These are phyloP conservation scores for Meloidogyne exigua DNA, from an alignment of 1,140 invertebrate genomes.

Conservation along the genomic window DNA sequence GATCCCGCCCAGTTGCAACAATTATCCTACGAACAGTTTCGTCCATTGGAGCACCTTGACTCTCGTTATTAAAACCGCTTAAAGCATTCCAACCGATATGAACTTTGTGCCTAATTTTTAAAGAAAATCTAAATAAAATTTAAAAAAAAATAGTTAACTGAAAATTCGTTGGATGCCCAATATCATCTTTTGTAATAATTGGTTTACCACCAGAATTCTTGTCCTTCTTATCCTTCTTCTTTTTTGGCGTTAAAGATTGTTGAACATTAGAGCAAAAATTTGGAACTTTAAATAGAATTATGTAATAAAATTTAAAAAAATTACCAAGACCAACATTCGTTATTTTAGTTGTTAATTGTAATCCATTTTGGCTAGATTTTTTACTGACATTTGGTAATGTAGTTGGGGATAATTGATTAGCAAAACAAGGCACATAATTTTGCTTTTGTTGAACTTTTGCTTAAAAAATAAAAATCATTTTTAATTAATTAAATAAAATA, in stretches of 20 bases:
- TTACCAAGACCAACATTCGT: slow-evolving; percentile 18
- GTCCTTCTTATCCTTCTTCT: slow-evolving; percentile 12
- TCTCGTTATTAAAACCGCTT: slow-evolving; percentile 24
- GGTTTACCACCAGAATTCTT: slow-evolving; percentile 23
- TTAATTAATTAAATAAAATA: too few relatives aligned
- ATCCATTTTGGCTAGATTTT: not conserved
- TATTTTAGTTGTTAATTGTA: slow-evolving; percentile 22
- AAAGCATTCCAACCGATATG: slow-evolving; percentile 33
- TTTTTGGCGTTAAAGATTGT: slow-evolving; percentile 26
- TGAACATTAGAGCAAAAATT: slow-evolving; percentile 25
- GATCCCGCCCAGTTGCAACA: slow-evolving; percentile 16
- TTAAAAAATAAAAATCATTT: too few relatives aligned
- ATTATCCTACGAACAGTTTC: not conserved
- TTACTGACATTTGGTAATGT: not conserved
- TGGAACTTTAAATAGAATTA: slow-evolving; percentile 3
- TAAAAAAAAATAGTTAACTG: slow-evolving; percentile 3
- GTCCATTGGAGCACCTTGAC: slow-evolving; percentile 27
- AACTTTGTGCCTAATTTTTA: slow-evolving; percentile 13
- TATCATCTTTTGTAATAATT: slow-evolving; percentile 29
- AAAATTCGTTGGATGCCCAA: slow-evolving; percentile 34
- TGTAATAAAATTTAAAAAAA: not conserved
- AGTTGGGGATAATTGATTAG: not conserved
- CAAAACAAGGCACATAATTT: not conserved
- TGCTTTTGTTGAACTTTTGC: not conserved
- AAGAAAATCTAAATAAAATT: slow-evolving; percentile 9